Evolutionary conservation across 2,888 invertebrate genomes (phyloP), one percentile per base, ranked within the genome.

Genomic region (Diachrysia chrysitis): DNA sequence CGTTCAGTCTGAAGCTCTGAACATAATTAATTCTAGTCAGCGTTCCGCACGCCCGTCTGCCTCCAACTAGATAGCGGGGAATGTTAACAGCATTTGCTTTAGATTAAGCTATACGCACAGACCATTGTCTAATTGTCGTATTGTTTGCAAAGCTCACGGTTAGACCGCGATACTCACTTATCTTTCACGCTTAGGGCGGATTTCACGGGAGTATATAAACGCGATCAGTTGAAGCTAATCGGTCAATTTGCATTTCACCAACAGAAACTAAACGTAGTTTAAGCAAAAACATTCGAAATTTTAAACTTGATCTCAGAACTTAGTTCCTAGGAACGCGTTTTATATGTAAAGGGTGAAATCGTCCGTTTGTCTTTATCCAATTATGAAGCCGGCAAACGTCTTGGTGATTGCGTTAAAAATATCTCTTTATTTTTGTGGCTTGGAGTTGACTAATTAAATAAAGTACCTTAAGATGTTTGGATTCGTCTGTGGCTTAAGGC

Each of bases 101-200:
- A 90, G 90, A 91, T 92, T 89, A 90, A 91, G 90, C 89, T 85
- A 92, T 92, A 91, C n/a, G n/a, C 89, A 87, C 79, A 81, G 77
- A 71, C 79, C 82, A 90, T 92, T 93, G 90, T 93, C 89, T 92
- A 93, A 92, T 93, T 91, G 92, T 90, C 88, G 90, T 87, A 91
- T 92, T 91, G 93, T 92, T 91, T 83, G 85, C 83, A 83, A 81
- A 85, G 83, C 85, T 83, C 79, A 79, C 68, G 69, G 68, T 63
- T 69, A 80, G 73, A 66, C 37, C 25, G 60, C 51, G 73, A 67
- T 72, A 61, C 75, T 69, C 66, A 58, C 57, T 74, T 74, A 68
- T 75, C 76, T 72, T 69, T 59, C 54, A 63, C 54, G 59, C 73
- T 70, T 79, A 73, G 76, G 71, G n/a, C 6, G 42, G 42, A 42